phyloP scores from a whole-genome alignment of 1,140 invertebrate genomes.

The Calosoma granatense region DNA sequence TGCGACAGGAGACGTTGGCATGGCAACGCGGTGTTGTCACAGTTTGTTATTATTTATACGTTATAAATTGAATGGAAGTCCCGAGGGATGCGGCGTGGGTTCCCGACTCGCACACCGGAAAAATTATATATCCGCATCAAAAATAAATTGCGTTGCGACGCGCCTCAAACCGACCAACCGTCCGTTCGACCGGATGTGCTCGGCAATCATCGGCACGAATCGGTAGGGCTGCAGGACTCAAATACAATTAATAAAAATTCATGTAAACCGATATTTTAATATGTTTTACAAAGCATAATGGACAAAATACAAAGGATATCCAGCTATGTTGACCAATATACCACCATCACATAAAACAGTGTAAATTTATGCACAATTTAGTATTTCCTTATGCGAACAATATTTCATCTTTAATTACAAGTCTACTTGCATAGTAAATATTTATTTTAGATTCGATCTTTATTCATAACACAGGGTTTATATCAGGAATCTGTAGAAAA shows the following conservation, averaged over 20 bases:
- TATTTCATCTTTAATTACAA: too few species aligned
- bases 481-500: too few species aligned
- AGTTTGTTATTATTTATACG: slow-evolving; percentile 18
- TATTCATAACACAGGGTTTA: too few species aligned
- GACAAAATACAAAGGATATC: not conserved
- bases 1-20: slow-evolving; percentile 4
- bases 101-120: slow-evolving; percentile 10
- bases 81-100: not conserved
- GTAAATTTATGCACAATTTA: too few species aligned
- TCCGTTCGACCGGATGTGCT: not conserved
- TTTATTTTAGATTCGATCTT: too few species aligned
- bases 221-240: not conserved
- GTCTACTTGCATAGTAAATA: too few species aligned
- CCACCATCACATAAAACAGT: not conserved
- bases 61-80: slow-evolving; percentile 18
- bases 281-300: not conserved
- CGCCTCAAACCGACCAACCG: not conserved
- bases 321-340: not conserved
- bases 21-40: slow-evolving; percentile 11
- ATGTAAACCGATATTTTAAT: not conserved
- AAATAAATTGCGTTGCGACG: slow-evolving; percentile 10
- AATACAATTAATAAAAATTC: not conserved
- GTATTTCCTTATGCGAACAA: too few species aligned
- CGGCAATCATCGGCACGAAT: not conserved
- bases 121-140: slow-evolving; percentile 14